phyloP scores from a whole-genome alignment of 2,113 vertebrate genomes.

The Bagarius yarrelli region DNA sequence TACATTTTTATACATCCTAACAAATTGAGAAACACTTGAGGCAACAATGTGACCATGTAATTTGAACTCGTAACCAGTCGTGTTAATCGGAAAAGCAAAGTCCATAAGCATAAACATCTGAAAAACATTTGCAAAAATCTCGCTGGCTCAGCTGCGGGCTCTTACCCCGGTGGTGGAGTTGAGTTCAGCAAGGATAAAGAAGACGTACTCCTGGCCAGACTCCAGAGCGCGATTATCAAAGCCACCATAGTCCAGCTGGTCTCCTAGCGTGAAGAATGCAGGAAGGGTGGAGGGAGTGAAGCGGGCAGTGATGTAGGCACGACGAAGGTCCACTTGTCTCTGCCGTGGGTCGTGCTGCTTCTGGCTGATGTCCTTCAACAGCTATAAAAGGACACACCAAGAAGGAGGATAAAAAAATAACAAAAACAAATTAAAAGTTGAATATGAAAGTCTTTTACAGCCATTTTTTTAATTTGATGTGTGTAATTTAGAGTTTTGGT shows the following conservation, averaged over 20 bases:
- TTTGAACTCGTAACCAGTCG: too few species aligned
- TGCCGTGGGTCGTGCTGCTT: constrained; percentile 85
- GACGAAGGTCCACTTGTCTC: constrained; percentile 83
- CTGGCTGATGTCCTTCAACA: constrained; percentile 85
- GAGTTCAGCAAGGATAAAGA: constrained; percentile 92
- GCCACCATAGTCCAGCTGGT: constrained; percentile 90
- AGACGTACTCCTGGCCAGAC: constrained; percentile 86
- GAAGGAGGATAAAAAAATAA: background rate
- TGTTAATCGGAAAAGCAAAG: too few species aligned
- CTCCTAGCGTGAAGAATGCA: constrained; percentile 84
- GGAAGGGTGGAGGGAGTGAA: constrained; percentile 83
- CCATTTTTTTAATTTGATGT: background rate
- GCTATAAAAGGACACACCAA: constrained; percentile 64
- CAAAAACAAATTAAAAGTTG: background rate
- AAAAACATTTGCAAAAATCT: too few species aligned
- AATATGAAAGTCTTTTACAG: background rate
- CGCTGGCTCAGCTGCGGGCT: background rate
- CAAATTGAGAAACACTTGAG: too few species aligned
- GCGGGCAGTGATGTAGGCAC: constrained; percentile 90
- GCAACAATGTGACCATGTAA: too few species aligned
- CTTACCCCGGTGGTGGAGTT: constrained; percentile 85
- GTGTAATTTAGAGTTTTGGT: background rate
- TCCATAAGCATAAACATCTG: too few species aligned
- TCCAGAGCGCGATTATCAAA: constrained; percentile 92
- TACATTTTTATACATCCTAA: too few species aligned